Base-by-base conservation (phyloP, 2,888 invertebrate species). In the Trimorus sp. region DNA sequence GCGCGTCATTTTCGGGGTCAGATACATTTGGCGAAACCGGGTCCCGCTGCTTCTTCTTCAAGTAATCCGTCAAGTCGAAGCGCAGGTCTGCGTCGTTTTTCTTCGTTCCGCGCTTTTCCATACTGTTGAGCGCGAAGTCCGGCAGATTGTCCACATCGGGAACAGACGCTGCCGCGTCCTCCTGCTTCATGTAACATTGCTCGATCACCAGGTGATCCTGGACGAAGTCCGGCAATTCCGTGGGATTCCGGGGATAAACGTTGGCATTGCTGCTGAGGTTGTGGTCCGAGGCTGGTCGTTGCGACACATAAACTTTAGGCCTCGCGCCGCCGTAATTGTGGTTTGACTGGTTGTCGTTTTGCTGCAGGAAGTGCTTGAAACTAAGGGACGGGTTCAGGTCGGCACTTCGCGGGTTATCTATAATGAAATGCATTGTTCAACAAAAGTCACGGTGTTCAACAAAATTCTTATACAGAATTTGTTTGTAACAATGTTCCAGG, bases 141-240 rank as follows among this genome's bases (percentile, higher is more conserved):
- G 95, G 95, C 84, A 95, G 92, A 92, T 95, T 95, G 87, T 94
- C 94, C 84, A 94, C 91, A 87, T 95, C 94, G 59, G 93, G 93
- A 58, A 93, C 93, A 86, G 93, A 92, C 7, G 53, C 58, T 93
- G 93, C 40, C 7, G 63, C 51, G 16, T 84, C 83, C 60, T 86
- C 86, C 45, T 80, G 84, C 66, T 89, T 90, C 87, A 95, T 92
- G 90, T 95, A 95, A 83, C 95, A 95, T 87, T 96, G 96, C 89
- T 96, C 96, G 49, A 97, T 95, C 85, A 97, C 94, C 91, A 97
- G 94, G 92, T 97, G 97, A 92, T 97, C 97, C 90, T 97, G 97
- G 66, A 97, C 97, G 92, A 97, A 97, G 90, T 97, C 97, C 0
- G 97, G 97, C 84, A 97, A 90, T 8, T 95, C 95, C 1, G 95